Evolutionary conservation across 2,888 invertebrate genomes (phyloP).

Genomic region (Biston stratarius): DNA sequence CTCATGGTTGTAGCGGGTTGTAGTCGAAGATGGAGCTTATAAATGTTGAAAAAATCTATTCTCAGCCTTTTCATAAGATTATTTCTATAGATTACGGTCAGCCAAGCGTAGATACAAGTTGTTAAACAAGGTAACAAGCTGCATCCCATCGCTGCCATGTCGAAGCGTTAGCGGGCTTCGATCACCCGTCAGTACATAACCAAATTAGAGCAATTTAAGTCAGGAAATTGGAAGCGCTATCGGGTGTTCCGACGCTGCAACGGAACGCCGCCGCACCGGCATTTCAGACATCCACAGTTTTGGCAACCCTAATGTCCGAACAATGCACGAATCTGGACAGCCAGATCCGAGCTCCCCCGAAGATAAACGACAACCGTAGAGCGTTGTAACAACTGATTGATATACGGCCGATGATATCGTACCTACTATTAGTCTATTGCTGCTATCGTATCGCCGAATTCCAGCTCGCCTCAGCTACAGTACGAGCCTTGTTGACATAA

Average conservation of each 20-base stretch:
- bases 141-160: slow-evolving; percentile 62
- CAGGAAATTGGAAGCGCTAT: slow-evolving; percentile 86
- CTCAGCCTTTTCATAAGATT: background rate
- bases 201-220: slow-evolving; percentile 86
- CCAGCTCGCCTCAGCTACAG: slow-evolving; percentile 81
- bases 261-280: slow-evolving; percentile 74
- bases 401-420: slow-evolving; percentile 82
- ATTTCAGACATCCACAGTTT: slow-evolving; percentile 80
- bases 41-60: background rate
- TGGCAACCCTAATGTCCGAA: slow-evolving; percentile 81
- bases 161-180: slow-evolving; percentile 71
- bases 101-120: slow-evolving; percentile 33
- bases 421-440: slow-evolving; percentile 47
- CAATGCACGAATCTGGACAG: slow-evolving; percentile 85
- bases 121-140: slow-evolving; percentile 60
- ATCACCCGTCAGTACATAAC: slow-evolving; percentile 82
- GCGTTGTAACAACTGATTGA: slow-evolving; percentile 85
- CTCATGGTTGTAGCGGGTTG: no score
- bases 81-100: slow-evolving; percentile 30
- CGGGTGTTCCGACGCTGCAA: slow-evolving; percentile 71
- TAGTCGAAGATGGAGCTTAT: no score
- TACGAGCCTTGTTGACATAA: slow-evolving; percentile 81
- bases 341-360: slow-evolving; percentile 79
- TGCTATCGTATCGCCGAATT: slow-evolving; percentile 75
- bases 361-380: slow-evolving; percentile 85